Evolutionary conservation across 2,113 vertebrate species (phyloP), one percentile per base, ranked within the genome.

Genomic region (Triplophysa tibetana): DNA sequence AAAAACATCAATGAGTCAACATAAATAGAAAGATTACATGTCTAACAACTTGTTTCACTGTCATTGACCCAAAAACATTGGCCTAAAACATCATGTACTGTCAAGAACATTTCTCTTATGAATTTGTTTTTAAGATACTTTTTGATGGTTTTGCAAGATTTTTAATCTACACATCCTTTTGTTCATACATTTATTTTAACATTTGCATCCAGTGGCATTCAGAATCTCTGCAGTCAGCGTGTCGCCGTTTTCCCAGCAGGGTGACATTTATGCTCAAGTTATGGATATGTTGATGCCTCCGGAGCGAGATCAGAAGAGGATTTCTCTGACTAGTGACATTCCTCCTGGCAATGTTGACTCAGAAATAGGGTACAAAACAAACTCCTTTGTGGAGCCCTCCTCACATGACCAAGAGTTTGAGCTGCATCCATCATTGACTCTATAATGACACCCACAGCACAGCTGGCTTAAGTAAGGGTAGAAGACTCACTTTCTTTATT

Each of bases 211-310:
- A 65, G 48, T 54, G 60, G 64, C 78, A 78, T 70, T 48, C 58
- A 50, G 63, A 82, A 74, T 58, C 45, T 60, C 66, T 83, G 81
- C 83, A 70, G 60, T 81, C 81, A 50, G 69, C 50, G 2, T 43
- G 50, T 41, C 67, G 58, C 56, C 50, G 56, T 78, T 81, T 83
- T 61, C 70, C 43, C 70, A 77, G 52, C 75, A 38, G 75, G 29
- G 52, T 85, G 81, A 83, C 81, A 81, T 83, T 85, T 81, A 62
- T 38, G 14, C 75, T 61, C 5, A 17, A 43, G 79, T 83, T 83
- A 81, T 83, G 70, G 70, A 79, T 80, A 83, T 76, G 78, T 70
- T 79, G 78, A 85, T 83, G 72, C 50, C 29, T 58, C 76, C 62
- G 54, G 68, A 52, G 67, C 43, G 43, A 45, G 69, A 74, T 81